Conservation (phyloP, 2,113 vertebrate genomes). For the Sprattus sprattus region DNA sequence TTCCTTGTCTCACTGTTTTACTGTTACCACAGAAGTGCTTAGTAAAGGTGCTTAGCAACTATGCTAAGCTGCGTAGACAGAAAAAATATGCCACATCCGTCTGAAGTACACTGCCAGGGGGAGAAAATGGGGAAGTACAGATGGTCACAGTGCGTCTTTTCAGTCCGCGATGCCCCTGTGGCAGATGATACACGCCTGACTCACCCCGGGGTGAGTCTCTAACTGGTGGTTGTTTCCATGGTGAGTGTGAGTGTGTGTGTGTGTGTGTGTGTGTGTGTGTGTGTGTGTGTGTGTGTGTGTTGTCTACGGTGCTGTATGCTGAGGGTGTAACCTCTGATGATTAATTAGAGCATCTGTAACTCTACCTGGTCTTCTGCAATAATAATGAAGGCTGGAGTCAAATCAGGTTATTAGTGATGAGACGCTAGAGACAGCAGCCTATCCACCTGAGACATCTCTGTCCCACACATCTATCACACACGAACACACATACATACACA, state of each 20-base stretch:
- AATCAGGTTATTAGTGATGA: slow-evolving; percentile 28
- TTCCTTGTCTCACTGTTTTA: too few relatives aligned
- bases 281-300: not conserved
- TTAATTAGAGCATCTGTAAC: slow-evolving; percentile 41
- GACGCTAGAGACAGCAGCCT: slow-evolving; percentile 28
- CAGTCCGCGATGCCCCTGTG: not conserved
- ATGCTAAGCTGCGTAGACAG: too few relatives aligned
- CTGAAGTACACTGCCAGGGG: not conserved
- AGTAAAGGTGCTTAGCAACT: too few relatives aligned
- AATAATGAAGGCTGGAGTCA: slow-evolving; percentile 38
- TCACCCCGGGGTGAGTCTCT: not conserved
- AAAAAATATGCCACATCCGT: not conserved
- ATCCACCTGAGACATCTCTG: slow-evolving; percentile 10
- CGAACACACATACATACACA: not conserved
- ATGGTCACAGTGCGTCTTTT: not conserved
- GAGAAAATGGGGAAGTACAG: not conserved
- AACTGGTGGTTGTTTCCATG: not conserved
- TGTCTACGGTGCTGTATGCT: too few relatives aligned
- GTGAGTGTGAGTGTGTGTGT: not conserved
- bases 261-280: not conserved
- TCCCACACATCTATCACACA: not conserved
- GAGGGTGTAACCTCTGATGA: slow-evolving; percentile 40
- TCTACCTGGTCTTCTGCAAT: slow-evolving; percentile 34
- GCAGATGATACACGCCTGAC: not conserved
- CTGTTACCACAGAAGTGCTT: too few relatives aligned